Evolutionary conservation across 1,140 invertebrate species (phyloP), one percentile per base, ranked within the genome.

Genomic region (Habropoda laboriosa): DNA sequence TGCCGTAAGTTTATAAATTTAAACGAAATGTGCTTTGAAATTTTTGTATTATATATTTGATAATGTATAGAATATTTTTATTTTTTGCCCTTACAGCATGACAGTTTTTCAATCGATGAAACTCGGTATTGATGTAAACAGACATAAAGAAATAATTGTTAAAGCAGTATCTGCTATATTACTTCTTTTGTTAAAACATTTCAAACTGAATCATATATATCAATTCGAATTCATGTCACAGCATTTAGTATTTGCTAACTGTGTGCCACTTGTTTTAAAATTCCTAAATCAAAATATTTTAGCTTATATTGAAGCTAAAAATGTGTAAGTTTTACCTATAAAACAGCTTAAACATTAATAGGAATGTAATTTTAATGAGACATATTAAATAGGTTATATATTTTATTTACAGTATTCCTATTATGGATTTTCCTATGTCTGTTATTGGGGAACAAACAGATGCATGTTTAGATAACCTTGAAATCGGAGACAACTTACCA

Each of bases 161-260:
- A 99, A 99, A 94, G 97, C 98, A 16, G 97, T 99, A 0, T 99
- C 98, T 51, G 98, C 97, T 5, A 98, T 99, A 78, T 94, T 99
- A 57, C 92, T 99, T 63, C 93, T 99, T 13, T 94, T 99, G 49
- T 93, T 99, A 58, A 99, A 99, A 92, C 99, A 99, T 93, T 98
- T 99, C 85, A 99, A 99, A 94, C 94, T 99, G n/a, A 99, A 99
- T 94, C 99, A 99, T 92, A 95, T 99, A 18, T 99, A 99, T 93
- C 98, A 99, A 93, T 99, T 99, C 94, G 99, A 99, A 93, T 99
- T 99, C 90, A 98, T 99, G 96, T 98, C 98, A 3, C 99, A 99
- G 92, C 99, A 99, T 94, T 94, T 99, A 67, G 98, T 99, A 18
- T 99, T 99, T 94, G 99, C 99, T 73, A 99, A 99, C 92, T 99